These are phyloP conservation scores for Nomada goodeniana DNA, from an alignment of 2,888 invertebrate species.

Conservation along the genomic window DNA sequence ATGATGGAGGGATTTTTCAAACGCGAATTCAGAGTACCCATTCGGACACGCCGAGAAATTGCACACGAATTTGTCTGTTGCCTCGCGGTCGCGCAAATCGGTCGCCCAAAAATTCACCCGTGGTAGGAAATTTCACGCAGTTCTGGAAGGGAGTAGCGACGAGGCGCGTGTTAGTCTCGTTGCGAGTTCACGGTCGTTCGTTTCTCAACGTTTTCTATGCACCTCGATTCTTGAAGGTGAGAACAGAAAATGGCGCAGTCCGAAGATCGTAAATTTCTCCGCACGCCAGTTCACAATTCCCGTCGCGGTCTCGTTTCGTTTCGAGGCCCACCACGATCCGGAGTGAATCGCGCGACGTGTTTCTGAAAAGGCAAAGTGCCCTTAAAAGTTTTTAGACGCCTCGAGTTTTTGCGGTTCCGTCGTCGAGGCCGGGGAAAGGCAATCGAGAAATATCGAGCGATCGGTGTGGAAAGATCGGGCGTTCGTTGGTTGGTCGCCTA, in stretches of 20 bases:
- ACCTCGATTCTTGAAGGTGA: too few relatives aligned
- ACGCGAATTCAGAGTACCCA: not conserved
- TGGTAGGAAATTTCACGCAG: too few relatives aligned
- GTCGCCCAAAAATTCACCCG: too few relatives aligned
- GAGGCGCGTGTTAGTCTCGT: too few relatives aligned
- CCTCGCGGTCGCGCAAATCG: too few relatives aligned
- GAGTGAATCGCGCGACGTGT: constrained; percentile 21
- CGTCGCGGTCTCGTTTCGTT: too few relatives aligned
- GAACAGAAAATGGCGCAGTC: not conserved
- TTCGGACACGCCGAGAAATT: too few relatives aligned
- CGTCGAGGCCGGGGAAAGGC: not conserved
- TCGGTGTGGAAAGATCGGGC: not conserved
- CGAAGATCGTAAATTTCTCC: constrained; percentile 9
- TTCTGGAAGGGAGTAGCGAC: not conserved
- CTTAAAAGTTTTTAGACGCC: constrained; percentile 27
- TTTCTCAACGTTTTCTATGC: not conserved
- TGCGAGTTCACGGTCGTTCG: too few relatives aligned
- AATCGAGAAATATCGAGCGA: not conserved
- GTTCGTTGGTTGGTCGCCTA: constrained; percentile 5
- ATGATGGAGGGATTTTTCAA: not conserved
- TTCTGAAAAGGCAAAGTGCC: not conserved
- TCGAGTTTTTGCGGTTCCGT: not conserved
- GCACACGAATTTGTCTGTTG: too few relatives aligned
- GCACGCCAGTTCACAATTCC: too few relatives aligned
- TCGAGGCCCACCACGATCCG: not conserved